Evolutionary conservation across 2,113 vertebrate genomes (phyloP).

Genomic region (Telmatochromis brichardi): DNA sequence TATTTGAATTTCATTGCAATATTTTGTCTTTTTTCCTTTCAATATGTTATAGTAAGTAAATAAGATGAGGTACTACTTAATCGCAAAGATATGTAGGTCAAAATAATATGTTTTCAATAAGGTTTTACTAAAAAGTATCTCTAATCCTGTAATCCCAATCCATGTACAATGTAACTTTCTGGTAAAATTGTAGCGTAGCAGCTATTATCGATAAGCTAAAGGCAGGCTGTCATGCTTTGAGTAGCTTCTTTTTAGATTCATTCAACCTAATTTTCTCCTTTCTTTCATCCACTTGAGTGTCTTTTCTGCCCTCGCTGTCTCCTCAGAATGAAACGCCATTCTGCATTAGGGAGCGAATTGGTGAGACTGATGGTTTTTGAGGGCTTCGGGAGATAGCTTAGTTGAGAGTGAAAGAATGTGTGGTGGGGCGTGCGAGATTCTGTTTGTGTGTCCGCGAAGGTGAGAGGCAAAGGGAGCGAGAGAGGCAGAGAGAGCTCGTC

Average conservation of each 20-base stretch:
- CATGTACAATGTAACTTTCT: neutral
- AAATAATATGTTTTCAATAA: neutral
- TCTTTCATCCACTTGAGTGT: conserved; percentile 48
- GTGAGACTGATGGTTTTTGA: conserved; percentile 58
- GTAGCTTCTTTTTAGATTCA: conserved; percentile 26
- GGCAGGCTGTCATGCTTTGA: conserved; percentile 26
- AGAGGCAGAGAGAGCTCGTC: conserved; percentile 32
- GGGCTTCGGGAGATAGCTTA: conserved; percentile 44
- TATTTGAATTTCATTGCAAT: neutral
- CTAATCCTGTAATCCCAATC: conserved; percentile 9
- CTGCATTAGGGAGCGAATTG: conserved; percentile 56
- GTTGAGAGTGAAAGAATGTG: conserved; percentile 39
- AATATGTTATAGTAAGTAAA: neutral
- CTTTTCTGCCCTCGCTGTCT: conserved; percentile 27
- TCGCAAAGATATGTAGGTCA: neutral
- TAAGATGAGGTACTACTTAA: neutral
- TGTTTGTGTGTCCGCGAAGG: conserved; percentile 2
- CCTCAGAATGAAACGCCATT: conserved; percentile 54
- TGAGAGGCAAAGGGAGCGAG: neutral
- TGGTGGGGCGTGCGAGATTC: neutral
- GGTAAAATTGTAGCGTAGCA: neutral
- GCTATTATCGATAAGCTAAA: conserved; percentile 26
- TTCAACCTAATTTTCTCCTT: conserved; percentile 40
- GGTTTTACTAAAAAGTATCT: neutral
- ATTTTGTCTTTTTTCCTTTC: neutral